Conservation (phyloP, 2,797 vertebrate species). For the Aselliscus stoliczkanus region DNA sequence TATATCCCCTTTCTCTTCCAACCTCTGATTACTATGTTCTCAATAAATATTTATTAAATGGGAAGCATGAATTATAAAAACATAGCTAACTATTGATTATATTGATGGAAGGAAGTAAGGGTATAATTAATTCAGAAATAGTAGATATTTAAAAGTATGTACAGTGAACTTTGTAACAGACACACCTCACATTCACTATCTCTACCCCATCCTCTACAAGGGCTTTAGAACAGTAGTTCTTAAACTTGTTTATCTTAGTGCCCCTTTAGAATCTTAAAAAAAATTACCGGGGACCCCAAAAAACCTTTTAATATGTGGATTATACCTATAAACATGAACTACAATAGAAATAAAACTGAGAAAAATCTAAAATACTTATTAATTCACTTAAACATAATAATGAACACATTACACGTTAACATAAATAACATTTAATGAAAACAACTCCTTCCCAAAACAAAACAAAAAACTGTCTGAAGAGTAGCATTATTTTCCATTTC, state of each 20-base stretch:
- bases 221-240: not conserved
- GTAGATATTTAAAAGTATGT: not conserved
- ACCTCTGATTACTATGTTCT: slow-evolving; percentile 22
- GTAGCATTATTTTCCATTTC: not conserved
- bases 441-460: not conserved
- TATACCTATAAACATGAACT: not conserved
- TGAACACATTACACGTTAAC: not conserved
- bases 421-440: slow-evolving; percentile 28
- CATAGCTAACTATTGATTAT: slow-evolving; percentile 50
- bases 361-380: not conserved
- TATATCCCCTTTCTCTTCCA: not conserved
- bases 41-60: slow-evolving; percentile 66
- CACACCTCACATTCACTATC: not conserved
- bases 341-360: not conserved
- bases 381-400: slow-evolving; percentile 14
- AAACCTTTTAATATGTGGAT: not conserved
- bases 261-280: not conserved
- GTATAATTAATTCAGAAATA: slow-evolving; percentile 64
- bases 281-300: not conserved
- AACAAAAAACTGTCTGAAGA: not conserved
- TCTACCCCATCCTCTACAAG: not conserved
- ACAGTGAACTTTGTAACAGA: not conserved
- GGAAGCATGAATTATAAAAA: slow-evolving; percentile 65
- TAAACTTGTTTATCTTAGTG: not conserved
- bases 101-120: slow-evolving; percentile 55